Evolutionary conservation across 2,113 vertebrate species (phyloP).

Genomic region (Bambusicola thoracicus): DNA sequence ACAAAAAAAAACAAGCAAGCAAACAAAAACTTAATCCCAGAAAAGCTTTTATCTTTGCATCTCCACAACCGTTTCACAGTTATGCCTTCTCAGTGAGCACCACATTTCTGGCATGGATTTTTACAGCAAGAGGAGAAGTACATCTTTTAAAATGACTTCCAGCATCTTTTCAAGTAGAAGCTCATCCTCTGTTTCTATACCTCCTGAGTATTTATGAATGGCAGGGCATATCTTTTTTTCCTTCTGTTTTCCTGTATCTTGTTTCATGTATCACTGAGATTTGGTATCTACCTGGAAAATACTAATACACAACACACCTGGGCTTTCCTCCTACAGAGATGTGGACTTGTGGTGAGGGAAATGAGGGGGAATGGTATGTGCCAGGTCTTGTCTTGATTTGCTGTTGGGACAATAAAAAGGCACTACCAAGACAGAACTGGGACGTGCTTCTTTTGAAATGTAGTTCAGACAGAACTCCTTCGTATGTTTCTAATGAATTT

Average conservation of each 20-base stretch:
- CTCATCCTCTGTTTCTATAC: background rate
- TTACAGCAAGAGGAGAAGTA: background rate
- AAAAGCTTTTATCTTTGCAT: background rate
- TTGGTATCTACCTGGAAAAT: constrained; percentile 6
- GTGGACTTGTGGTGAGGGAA: constrained; percentile 36
- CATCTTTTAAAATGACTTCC: background rate
- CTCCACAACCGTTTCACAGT: background rate
- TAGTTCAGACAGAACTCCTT: constrained; percentile 28
- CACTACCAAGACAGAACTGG: constrained; percentile 23
- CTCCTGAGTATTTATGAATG: background rate
- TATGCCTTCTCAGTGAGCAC: background rate
- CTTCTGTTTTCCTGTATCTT: background rate
- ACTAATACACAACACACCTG: constrained; percentile 50
- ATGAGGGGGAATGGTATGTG: constrained; percentile 28
- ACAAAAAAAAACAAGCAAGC: background rate
- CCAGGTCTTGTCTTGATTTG: constrained; percentile 8
- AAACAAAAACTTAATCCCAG: background rate
- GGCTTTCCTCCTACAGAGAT: constrained; percentile 41
- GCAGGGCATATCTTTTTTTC: background rate
- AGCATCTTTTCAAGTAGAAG: background rate
- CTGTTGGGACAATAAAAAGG: constrained; percentile 31
- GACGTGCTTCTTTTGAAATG: constrained; percentile 48
- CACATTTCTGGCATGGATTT: background rate
- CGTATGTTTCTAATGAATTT: background rate
- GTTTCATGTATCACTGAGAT: background rate